A percentile compares a stretch with the other conserved stretches of the same genome.
Evolutionary conservation across 2,797 vertebrate genomes (phyloP).

Genomic region (Cuniculus paca): DNA sequence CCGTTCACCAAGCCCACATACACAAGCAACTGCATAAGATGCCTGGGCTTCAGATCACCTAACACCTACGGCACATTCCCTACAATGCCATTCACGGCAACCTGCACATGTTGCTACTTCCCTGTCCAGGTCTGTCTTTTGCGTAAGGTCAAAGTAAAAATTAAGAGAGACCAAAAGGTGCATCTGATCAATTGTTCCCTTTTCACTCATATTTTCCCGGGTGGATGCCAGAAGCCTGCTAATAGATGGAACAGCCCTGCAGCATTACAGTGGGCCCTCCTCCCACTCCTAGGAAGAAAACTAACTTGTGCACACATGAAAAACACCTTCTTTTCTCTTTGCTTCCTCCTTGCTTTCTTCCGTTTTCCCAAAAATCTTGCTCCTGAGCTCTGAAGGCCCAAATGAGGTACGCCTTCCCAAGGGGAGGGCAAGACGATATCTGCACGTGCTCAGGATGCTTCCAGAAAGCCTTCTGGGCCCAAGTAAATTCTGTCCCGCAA

Average conservation of each 20-base stretch:
- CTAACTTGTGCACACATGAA: neutral
- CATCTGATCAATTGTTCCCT: neutral
- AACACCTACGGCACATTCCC: too few relatives aligned
- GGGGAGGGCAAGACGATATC: neutral
- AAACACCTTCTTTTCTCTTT: neutral
- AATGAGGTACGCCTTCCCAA: neutral
- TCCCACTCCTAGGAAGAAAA: neutral
- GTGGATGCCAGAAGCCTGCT: neutral
- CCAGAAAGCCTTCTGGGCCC: too few relatives aligned
- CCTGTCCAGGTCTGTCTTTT: neutral
- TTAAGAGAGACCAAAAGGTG: neutral
- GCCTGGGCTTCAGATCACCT: neutral
- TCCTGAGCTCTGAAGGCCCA: neutral
- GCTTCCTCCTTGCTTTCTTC: neutral
- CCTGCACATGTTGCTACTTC: neutral
- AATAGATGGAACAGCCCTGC: neutral
- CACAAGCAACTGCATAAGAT: neutral
- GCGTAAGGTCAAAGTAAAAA: neutral
- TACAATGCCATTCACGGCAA: neutral
- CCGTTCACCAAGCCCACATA: neutral
- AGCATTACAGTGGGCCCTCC: neutral
- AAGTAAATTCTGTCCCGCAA: neutral
- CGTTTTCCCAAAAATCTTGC: neutral
- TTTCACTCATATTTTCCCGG: neutral
- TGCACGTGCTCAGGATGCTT: neutral